Percentiles rank a stretch among this genome's conserved stretches.
Conservation (phyloP, 2,797 vertebrate genomes). For the Scomberomorus guttatus region DNA sequence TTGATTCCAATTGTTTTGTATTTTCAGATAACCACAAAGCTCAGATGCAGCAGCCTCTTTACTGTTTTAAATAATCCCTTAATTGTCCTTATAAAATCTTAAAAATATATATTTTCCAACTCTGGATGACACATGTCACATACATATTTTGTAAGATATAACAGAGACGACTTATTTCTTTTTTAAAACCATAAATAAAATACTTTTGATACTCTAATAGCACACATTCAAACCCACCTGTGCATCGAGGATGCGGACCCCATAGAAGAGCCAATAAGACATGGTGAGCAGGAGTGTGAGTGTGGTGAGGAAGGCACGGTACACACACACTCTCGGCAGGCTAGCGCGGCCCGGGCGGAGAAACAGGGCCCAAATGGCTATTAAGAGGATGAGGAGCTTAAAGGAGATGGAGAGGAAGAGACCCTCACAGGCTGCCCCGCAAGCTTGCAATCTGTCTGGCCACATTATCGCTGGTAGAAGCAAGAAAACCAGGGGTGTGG, state of each 20-base stretch:
- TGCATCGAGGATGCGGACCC: conserved; percentile 94
- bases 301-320: conserved; percentile 92
- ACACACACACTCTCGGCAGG: conserved; percentile 92
- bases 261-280: conserved; percentile 99
- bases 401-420: conserved; percentile 97
- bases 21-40: too few relatives aligned
- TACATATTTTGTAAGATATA: not conserved
- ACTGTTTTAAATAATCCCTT: not conserved
- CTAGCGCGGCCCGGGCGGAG: conserved; percentile 89
- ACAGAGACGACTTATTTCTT: not conserved
- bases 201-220: too few relatives aligned
- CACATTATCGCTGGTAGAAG: conserved; percentile 93
- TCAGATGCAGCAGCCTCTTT: too few relatives aligned
- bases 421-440: conserved; percentile 95
- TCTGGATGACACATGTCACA: too few relatives aligned
- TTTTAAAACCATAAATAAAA: not conserved
- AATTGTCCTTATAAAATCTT: not conserved
- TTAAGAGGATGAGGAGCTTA: conserved; percentile 95
- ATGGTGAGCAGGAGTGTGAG: conserved; percentile 94
- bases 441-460: conserved; percentile 91
- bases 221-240: conserved; percentile 77
- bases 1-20: too few relatives aligned
- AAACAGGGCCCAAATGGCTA: conserved; percentile 97
- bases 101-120: not conserved
- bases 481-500: conserved; percentile 94